phyloP scores from a whole-genome alignment of 2,797 vertebrate genomes.

The Chelonia mydas region DNA sequence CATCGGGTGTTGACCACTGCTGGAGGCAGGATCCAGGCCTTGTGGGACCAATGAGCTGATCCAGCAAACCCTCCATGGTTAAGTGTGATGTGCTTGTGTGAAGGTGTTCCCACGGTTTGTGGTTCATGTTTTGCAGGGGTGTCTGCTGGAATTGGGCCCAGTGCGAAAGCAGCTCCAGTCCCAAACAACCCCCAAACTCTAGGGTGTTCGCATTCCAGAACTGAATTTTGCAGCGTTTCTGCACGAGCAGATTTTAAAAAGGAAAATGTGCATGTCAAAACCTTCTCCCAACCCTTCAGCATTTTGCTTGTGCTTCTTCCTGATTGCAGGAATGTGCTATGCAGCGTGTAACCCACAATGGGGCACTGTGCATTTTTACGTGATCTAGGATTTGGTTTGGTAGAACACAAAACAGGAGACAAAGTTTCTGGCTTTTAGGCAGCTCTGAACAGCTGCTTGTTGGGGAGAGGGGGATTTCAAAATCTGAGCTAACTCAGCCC shows the following conservation, averaged over 20 bases:
- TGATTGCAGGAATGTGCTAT: constrained; percentile 12
- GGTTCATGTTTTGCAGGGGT: background rate
- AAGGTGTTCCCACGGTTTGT: background rate
- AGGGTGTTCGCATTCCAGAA: background rate
- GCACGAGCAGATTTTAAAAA: background rate
- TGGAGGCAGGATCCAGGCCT: background rate
- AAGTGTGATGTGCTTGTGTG: background rate
- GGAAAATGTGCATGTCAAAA: background rate
- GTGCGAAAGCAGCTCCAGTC: background rate
- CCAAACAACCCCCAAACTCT: background rate
- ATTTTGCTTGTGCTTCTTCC: background rate
- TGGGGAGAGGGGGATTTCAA: background rate
- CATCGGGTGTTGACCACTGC: background rate
- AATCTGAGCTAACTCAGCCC: background rate
- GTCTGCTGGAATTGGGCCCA: background rate
- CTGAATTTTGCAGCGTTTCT: background rate
- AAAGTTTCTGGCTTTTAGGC: background rate
- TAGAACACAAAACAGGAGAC: background rate
- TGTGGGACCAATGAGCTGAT: background rate
- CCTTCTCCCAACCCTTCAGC: background rate
- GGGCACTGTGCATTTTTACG: constrained; percentile 61
- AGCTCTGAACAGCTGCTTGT: background rate
- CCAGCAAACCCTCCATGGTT: background rate
- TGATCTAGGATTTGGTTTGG: background rate
- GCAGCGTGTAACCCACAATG: constrained; percentile 58